These are phyloP conservation scores for human DNA, from an alignment of 2,113 vertebrate genomes.

Conservation along the genomic window DNA sequence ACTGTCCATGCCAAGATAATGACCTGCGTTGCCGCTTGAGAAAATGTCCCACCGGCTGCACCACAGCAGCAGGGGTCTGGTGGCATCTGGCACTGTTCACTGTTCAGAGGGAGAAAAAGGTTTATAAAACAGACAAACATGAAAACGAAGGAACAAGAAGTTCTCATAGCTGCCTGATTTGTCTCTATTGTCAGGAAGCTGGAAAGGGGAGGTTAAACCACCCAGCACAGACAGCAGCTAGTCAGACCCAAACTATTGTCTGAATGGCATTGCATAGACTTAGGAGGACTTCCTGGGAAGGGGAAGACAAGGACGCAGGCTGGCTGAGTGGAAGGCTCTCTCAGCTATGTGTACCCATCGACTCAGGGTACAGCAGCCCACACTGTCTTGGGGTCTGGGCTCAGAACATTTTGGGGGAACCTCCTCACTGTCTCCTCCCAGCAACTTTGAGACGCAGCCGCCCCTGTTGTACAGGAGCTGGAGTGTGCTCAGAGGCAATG, in stretches of 20 bases:
- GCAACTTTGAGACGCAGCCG: background rate
- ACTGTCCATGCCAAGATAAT: background rate
- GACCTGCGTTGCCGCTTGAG: background rate
- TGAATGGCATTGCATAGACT: rapidly evolving
- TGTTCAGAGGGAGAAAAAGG: background rate
- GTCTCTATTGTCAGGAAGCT: background rate
- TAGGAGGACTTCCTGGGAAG: rapidly evolving
- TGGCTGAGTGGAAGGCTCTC: rapidly evolving
- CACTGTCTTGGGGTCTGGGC: background rate
- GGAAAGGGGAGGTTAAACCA: background rate
- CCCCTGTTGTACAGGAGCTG: rapidly evolving
- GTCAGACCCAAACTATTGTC: background rate
- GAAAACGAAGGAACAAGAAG: background rate
- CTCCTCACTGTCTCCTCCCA: background rate
- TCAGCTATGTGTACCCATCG: background rate
- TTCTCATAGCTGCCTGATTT: background rate
- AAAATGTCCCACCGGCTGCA: rapidly evolving
- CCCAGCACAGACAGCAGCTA: background rate
- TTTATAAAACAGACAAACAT: background rate
- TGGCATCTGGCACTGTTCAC: rapidly evolving
- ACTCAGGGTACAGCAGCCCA: background rate
- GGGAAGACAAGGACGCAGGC: background rate
- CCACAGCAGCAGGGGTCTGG: background rate
- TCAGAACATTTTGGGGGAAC: no score
- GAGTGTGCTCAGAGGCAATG: background rate